Evolutionary conservation across 1,140 invertebrate genomes (phyloP), one percentile per base, ranked within the genome.

Genomic region (Oedothorax gibbosus): DNA sequence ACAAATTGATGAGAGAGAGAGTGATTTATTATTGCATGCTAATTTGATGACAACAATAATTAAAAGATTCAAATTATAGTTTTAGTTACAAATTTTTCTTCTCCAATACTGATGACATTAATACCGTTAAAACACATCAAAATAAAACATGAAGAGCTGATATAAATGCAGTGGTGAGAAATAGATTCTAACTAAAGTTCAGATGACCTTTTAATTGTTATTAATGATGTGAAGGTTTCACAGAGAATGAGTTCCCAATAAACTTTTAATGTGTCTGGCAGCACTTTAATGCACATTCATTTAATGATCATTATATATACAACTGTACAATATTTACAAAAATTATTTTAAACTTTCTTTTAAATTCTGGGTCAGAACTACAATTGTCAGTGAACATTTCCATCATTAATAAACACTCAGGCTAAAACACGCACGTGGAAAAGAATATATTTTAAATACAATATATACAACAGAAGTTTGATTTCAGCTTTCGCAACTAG

Each of bases 281-380:
- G 81, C 81, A 84, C 69, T 62, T 84, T 75, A 84, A 84, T 84
- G 81, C 81, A 84, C 81, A 84, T 84, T 84, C 62, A 84, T 84
- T 65, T 65, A 64, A 75, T 75, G 53, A 68, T 66, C 68, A 20
- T 62, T 65, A 84, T 84, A 84, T 84, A 75, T 76, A 84, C 81
- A 84, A 75, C 64, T 84, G 81, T 84, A 84, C 81, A 84, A 11
- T 84, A 84, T 84, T 84, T 84, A 84, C 81, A 84, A 20, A 73
- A 76, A 84, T 65, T 60, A 75, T 66, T 20, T 20, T 79, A 73
- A 73, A 35, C 35, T 35, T 35, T 35, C 69, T 82, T 82, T 15
- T 64, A 73, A 73, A 20, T 66, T 66, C 81, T 75, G 72, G 18
- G 68, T 84, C 80, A 82, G 50, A 82, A 73, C 66, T 68, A 81